Base-by-base conservation (phyloP, 2,888 invertebrate species). In the Mimumesa dahlbomi region DNA sequence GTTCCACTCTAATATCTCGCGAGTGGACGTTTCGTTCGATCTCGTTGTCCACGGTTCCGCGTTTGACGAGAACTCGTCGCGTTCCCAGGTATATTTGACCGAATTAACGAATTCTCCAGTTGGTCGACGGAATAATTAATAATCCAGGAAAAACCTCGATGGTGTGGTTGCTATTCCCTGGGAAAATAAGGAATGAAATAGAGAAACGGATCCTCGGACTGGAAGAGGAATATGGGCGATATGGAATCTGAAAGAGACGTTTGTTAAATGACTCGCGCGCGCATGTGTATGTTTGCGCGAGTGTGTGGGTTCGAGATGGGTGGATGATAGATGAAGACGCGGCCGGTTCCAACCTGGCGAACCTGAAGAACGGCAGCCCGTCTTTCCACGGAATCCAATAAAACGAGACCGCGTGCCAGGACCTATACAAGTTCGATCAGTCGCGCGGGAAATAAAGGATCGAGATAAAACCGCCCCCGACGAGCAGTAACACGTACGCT, bases 191-290 rank as follows among this genome's bases (percentile, higher is more conserved):
- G n/a, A n/a, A n/a, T n/a, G n/a, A n/a, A n/a, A n/a, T n/a, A n/a
- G n/a, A n/a, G n/a, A n/a, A n/a, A n/a, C n/a, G n/a, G n/a, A n/a
- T n/a, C n/a, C n/a, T n/a, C 13, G 52, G 52, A 29, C 13, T 56
- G 54, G 54, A n/a, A n/a, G 14, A 3, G 49, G 22, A 50, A 38
- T 42, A 50, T 16, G 18, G 31, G 67, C 77, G 69, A 80, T 80
- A 75, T 64, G 77, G 68, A 77, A 75, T 71, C 73, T 75, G 63
- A 66, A 66, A 68, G 75, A 77, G 79, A 75, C 81, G 79, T 79
- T 79, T 79, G 79, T 77, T 80, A 79, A 79, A 79, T 77, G 81
- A 81, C 78, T 75, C 64, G 56, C 62, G 69, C 66, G 62, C n/a
- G n/a, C n/a, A n/a, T n/a, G n/a, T n/a, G n/a, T n/a, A n/a, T n/a